These are phyloP conservation scores for Petrocephalus sullivani DNA, from an alignment of 2,797 vertebrate genomes.

Conservation along the genomic window DNA sequence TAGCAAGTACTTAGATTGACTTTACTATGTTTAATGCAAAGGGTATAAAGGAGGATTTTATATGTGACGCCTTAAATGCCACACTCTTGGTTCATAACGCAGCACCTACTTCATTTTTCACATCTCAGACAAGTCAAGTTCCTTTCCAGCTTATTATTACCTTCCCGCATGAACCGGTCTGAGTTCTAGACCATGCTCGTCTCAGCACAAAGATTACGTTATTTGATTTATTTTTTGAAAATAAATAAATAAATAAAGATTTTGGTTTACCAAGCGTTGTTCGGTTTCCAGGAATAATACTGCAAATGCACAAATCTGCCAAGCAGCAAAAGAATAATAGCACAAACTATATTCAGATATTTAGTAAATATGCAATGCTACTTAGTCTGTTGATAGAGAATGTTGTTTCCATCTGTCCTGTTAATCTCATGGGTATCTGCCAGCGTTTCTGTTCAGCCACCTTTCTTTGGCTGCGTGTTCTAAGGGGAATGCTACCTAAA, in stretches of 20 bases:
- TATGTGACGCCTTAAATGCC: neutral
- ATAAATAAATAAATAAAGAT: neutral
- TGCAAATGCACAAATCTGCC: neutral
- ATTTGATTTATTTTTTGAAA: neutral
- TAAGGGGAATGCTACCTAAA: neutral
- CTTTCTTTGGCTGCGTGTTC: neutral
- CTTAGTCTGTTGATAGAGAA: slow-evolving; percentile 5
- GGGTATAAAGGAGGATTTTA: neutral
- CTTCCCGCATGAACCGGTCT: neutral
- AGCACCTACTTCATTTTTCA: neutral
- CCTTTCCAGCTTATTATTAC: neutral
- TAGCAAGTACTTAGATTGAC: neutral
- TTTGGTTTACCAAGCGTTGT: neutral
- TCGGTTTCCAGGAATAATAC: neutral
- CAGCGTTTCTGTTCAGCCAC: neutral
- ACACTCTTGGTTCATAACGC: neutral
- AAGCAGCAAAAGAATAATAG: neutral
- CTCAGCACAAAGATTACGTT: neutral
- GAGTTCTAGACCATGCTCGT: neutral
- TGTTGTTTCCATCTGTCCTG: slow-evolving; percentile 11
- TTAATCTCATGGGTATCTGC: slow-evolving; percentile 9
- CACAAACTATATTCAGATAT: neutral
- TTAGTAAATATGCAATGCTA: slow-evolving; percentile 10
- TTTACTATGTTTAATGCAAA: neutral
- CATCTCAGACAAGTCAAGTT: neutral